Evolutionary conservation across 2,797 vertebrate genomes (phyloP).

Genomic region (Squalus acanthias): DNA sequence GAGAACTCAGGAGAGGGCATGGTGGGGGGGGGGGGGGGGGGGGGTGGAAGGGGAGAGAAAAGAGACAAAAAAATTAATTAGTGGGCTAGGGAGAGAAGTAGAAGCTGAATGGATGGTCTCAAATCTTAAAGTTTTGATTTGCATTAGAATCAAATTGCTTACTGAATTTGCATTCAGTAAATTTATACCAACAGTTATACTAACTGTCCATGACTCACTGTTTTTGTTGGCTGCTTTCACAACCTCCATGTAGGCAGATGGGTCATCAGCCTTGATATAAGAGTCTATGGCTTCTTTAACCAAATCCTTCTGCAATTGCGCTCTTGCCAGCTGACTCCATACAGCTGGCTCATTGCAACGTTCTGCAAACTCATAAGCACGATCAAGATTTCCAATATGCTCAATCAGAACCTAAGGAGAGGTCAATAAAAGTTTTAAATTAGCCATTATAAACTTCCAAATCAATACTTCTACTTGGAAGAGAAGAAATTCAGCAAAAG

Average conservation of each 20-base stretch:
- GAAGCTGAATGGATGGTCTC: neutral
- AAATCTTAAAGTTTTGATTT: neutral
- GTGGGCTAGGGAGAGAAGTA: neutral
- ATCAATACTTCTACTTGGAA: neutral
- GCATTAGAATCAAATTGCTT: neutral
- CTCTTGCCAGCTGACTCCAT: conserved; percentile 79
- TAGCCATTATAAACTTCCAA: neutral
- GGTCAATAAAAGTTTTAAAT: conserved; percentile 35
- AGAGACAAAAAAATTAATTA: neutral
- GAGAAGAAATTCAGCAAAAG: neutral
- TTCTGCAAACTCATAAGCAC: conserved; percentile 65
- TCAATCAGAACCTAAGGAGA: conserved; percentile 73
- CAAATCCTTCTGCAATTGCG: conserved; percentile 77
- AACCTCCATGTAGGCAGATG: conserved; percentile 79
- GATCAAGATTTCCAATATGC: conserved; percentile 66
- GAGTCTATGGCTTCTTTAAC: conserved; percentile 87
- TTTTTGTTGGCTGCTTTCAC: conserved; percentile 76
- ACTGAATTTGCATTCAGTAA: neutral
- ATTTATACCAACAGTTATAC: neutral
- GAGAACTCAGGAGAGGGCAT: neutral
- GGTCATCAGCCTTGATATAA: conserved; percentile 77
- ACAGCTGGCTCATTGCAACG: conserved; percentile 73
- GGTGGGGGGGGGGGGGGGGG: neutral
- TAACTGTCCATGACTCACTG: conserved; percentile 53
- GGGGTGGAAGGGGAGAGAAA: neutral